Evolutionary conservation across 2,797 vertebrate genomes (phyloP).

Genomic region (Podargus strigoides): DNA sequence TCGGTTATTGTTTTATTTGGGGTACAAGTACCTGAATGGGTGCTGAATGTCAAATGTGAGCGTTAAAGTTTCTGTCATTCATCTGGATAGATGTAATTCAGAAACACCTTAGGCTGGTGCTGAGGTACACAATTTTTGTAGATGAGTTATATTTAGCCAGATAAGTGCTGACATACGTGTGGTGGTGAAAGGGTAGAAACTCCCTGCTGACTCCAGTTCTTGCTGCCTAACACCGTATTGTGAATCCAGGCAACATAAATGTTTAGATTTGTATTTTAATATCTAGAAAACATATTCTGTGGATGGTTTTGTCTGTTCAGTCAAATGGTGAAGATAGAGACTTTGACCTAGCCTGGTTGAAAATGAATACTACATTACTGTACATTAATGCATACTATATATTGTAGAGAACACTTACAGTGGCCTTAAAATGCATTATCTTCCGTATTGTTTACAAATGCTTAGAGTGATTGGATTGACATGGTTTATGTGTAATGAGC

Average conservation of each 20-base stretch:
- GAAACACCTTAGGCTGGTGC: not conserved
- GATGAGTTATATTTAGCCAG: not conserved
- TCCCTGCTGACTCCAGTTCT: not conserved
- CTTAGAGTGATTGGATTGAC: conserved; percentile 6
- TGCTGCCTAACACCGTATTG: not conserved
- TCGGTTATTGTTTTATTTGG: not conserved
- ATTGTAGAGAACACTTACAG: not conserved
- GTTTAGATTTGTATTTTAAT: not conserved
- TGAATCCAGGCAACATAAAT: not conserved
- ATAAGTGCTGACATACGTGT: fast-evolving
- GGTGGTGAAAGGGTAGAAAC: not conserved
- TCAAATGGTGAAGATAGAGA: not conserved
- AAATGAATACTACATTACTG: not conserved
- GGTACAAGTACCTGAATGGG: not conserved
- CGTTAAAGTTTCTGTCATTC: not conserved
- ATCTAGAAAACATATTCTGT: not conserved
- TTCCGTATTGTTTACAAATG: not conserved
- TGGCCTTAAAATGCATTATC: conserved; percentile 4
- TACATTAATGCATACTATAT: not conserved
- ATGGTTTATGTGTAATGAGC: conserved; percentile 39
- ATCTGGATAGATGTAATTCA: not conserved
- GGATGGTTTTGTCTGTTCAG: not conserved
- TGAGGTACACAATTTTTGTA: fast-evolving
- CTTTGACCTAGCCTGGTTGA: not conserved
- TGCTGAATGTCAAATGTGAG: not conserved